phyloP scores from a whole-genome alignment of 2,797 vertebrate genomes.

The Coranthus polyacanthus region DNA sequence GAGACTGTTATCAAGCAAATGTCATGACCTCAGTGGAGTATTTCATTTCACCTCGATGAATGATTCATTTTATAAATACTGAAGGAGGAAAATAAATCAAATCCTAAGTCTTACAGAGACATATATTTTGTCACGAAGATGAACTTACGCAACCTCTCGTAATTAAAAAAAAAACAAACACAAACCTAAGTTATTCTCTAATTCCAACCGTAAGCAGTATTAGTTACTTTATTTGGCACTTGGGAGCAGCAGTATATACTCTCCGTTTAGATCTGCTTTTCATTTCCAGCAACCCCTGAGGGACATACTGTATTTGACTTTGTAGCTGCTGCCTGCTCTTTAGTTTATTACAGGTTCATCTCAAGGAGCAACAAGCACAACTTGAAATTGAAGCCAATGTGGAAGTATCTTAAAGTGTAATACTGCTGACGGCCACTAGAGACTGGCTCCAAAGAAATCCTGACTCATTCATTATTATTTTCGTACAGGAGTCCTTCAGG shows the following conservation, averaged over 20 bases:
- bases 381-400: too few species aligned
- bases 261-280: background rate
- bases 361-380: too few species aligned
- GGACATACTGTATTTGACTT: too few species aligned
- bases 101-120: background rate
- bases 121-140: background rate
- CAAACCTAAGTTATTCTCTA: background rate
- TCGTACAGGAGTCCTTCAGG: too few species aligned
- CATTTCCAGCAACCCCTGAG: background rate
- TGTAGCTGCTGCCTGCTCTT: too few species aligned
- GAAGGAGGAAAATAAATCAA: background rate
- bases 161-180: background rate
- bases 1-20: constrained; percentile 16
- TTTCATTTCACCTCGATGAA: constrained; percentile 7
- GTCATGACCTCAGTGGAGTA: constrained; percentile 10
- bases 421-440: too few species aligned
- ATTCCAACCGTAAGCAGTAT: background rate
- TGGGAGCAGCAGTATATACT: background rate
- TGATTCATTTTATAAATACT: constrained; percentile 7
- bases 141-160: background rate
- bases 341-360: too few species aligned
- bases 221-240: background rate
- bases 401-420: too few species aligned
- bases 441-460: too few species aligned
- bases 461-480: too few species aligned